phyloP scores from a whole-genome alignment of 2,113 vertebrate genomes.

The Oreochromis aureus region DNA sequence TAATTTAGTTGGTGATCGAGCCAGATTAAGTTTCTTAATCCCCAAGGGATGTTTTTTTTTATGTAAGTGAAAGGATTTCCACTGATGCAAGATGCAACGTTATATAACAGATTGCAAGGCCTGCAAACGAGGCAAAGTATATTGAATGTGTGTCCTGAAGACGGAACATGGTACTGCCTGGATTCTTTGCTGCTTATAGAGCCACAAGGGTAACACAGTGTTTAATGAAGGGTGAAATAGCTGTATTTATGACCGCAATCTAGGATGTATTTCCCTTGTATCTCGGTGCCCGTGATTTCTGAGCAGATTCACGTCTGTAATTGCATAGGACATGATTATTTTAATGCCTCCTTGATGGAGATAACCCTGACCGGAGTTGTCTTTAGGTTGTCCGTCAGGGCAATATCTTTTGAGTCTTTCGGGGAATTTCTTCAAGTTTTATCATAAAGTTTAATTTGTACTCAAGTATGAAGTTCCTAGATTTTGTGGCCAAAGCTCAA shows the following conservation, averaged over 20 bases:
- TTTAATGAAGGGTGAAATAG: slow-evolving; percentile 64
- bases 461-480: neutral
- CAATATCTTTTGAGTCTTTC: neutral
- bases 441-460: neutral
- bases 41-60: slow-evolving; percentile 13
- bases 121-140: neutral
- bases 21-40: slow-evolving; percentile 61
- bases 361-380: neutral
- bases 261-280: slow-evolving; percentile 25
- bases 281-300: slow-evolving; percentile 17
- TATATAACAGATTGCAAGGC: slow-evolving; percentile 27
- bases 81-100: slow-evolving; percentile 30
- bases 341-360: neutral
- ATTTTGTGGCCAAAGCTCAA: neutral
- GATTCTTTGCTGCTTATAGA: slow-evolving; percentile 2
- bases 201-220: slow-evolving; percentile 19
- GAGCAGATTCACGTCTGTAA: slow-evolving; percentile 20
- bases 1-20: slow-evolving; percentile 53
- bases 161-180: neutral
- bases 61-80: slow-evolving; percentile 45
- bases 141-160: neutral
- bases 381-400: neutral
- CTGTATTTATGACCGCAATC: slow-evolving; percentile 46
- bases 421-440: neutral
- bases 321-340: slow-evolving; percentile 10